Base-by-base conservation (phyloP, 2,113 vertebrate genomes). In the Sminthopsis crassicaudata region DNA sequence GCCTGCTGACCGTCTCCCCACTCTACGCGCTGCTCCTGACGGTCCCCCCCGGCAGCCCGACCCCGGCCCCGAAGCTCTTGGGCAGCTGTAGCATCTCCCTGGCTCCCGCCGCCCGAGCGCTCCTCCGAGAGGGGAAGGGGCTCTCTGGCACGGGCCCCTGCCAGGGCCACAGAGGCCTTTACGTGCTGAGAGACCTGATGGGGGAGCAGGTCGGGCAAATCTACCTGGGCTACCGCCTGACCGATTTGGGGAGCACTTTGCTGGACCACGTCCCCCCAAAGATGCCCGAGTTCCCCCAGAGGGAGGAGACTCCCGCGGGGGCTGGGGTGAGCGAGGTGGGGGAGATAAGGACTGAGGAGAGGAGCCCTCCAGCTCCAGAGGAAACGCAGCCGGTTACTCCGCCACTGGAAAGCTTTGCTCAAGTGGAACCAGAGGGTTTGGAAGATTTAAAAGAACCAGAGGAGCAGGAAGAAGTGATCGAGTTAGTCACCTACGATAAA, bases 51-150 rank as follows among this genome's bases (percentile, higher is more conserved):
- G 90, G 95, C 25, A 54, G 0, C 54, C 91, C 95, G 0, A 96
- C 94, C 0, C 67, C 97, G 0, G 50, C 97, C 1, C 96, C 98
- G 2, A 90, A n/a, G 8, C 95, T 98, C 3, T 95, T 99, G 8
- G 99, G 99, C 9, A 97, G 98, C 93, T 99, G 98, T 25, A 92
- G 98, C 50, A 93, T 99, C 51, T 98, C 99, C 1, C 96, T 99
- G 95, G 98, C 97, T 0, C 93, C 97, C 53, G 97, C 96, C 1
- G 98, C 98, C 76, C 97, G 96, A 91, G 97, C 95, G 76, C 96
- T 99, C 91, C 96, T 97, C 76, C 92, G 46, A 90, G 42, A 23
- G 36, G 91, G 25, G 42, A 52, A 55, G 14, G 90, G 90, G n/a
- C 92, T 24, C 1, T 30, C 91, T 0, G 42, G 96, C 46, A 55